Conservation (phyloP, 1,140 invertebrate species). For the Magallana angulata region DNA sequence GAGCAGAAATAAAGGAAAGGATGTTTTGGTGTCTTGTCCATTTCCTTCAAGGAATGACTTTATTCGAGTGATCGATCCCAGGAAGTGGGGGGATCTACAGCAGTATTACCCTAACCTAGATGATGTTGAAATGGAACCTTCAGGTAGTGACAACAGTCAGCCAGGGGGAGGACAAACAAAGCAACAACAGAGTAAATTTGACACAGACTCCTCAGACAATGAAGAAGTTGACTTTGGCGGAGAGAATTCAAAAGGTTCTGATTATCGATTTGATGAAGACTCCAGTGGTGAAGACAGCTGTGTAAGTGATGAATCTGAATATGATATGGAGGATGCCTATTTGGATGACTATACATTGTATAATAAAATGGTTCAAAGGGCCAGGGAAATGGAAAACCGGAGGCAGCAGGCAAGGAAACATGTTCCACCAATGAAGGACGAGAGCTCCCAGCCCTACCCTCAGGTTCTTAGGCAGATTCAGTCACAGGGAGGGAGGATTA, state of each 20-base stretch:
- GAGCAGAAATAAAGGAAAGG: not conserved
- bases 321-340: not conserved
- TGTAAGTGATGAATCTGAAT: not conserved
- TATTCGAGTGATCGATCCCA: not conserved
- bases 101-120: not conserved
- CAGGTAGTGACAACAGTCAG: not conserved
- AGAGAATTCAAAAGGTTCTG: not conserved
- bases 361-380: not conserved
- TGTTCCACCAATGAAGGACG: not conserved
- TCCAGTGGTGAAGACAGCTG: not conserved
- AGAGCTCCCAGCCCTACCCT: not conserved
- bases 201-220: not conserved
- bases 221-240: not conserved
- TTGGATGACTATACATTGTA: not conserved
- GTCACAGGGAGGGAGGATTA: not conserved
- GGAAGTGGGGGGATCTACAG: not conserved
- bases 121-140: not conserved
- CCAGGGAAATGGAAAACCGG: not conserved
- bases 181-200: not conserved
- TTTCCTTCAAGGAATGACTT: slow-evolving; percentile 33
- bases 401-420: not conserved
- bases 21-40: not conserved
- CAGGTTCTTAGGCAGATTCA: not conserved
- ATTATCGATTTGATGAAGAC: not conserved
- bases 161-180: not conserved